Evolutionary conservation across 2,797 vertebrate genomes (phyloP), one percentile per base, ranked within the genome.

Genomic region (Ptychobarbus kaznakovi): DNA sequence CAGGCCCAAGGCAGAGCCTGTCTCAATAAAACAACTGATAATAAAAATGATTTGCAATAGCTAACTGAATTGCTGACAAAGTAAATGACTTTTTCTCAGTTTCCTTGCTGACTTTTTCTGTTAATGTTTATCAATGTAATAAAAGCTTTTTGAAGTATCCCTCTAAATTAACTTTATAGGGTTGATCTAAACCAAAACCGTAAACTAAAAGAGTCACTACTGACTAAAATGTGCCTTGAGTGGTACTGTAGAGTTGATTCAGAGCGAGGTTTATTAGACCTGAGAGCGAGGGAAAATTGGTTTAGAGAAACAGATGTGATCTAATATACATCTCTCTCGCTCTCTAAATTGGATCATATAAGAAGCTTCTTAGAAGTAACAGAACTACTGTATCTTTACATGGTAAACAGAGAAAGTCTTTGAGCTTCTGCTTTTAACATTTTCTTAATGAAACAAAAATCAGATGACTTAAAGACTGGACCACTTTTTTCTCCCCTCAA

Each of bases 321-420:
- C 35, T 18, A 65, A 70, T 73, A 44, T 66, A 81, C 12, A 68
- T 11, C 65, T 35, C 18, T 70, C 51, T 58, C 8, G 42, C 8
- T 28, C 12, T 18, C 69, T 69, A 84, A 85, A 83, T 83, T 70
- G 32, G 83, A 89, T 87, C 83, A 85, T 83, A 76, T 85, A 83
- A 80, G 35, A 77, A 18, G 11, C 38, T 84, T 80, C 82, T 88
- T 83, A 85, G 80, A 83, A 70, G 77, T 81, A 65, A 84, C n/a
- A 68, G 35, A 58, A 38, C 56, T 83, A 51, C 42, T 58, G 61
- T 12, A n/a, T 25, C 46, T 61, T 65, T 68, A 70, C 42, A 38
- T 18, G 32, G 18, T n/a, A 69, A 40, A 82, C 38, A 80, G 32
- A 40, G 40, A 44, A 18, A 72, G 56, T 51, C 15, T 51, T 51